phyloP scores from a whole-genome alignment of 2,888 invertebrate genomes.

The Vannuccia rotundouncinata region DNA sequence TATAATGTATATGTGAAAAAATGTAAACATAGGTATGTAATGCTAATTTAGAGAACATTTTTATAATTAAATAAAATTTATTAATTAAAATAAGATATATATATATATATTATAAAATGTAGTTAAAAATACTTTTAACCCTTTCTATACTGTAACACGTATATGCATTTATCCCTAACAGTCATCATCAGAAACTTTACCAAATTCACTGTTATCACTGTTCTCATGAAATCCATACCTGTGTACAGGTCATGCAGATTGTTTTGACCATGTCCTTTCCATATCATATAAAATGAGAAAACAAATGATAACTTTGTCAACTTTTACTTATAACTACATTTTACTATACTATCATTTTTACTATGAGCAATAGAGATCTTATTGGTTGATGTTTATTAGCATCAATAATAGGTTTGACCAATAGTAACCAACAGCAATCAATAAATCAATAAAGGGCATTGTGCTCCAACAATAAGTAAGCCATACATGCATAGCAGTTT shows the following conservation, averaged over 20 bases:
- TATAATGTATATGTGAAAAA: too few species aligned
- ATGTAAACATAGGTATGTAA: too few species aligned
- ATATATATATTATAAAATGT: too few species aligned
- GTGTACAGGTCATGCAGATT: background rate
- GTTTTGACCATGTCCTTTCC: background rate
- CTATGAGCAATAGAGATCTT: background rate
- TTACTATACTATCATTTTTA: too few species aligned
- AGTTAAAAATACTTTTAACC: too few species aligned
- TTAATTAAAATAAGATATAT: too few species aligned
- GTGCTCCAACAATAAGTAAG: background rate
- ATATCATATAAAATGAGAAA: background rate
- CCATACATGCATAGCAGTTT: background rate
- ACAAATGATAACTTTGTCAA: background rate
- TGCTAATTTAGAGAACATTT: too few species aligned
- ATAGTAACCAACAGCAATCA: background rate
- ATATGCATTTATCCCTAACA: background rate
- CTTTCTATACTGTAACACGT: background rate
- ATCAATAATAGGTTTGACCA: background rate
- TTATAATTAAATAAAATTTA: too few species aligned
- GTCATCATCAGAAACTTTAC: background rate
- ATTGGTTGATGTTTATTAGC: background rate
- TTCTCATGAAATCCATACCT: background rate
- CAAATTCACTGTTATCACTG: background rate
- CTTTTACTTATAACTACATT: background rate
- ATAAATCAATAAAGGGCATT: background rate